Evolutionary conservation across 2,888 invertebrate species (phyloP), one percentile per base, ranked within the genome.

Genomic region (Leptopilina myrica): DNA sequence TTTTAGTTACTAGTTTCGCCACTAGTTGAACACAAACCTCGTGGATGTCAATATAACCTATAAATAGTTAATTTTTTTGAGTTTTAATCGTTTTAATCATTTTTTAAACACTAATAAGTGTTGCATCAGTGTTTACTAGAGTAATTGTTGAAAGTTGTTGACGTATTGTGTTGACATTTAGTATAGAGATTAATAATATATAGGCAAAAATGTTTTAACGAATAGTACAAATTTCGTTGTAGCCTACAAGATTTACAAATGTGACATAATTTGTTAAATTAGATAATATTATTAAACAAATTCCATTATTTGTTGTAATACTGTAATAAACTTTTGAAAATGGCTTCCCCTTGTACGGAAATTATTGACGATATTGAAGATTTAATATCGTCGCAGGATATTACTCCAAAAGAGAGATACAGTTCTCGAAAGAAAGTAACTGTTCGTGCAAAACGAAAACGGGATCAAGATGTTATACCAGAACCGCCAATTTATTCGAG

Each of bases 331-430:
- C 7, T 5, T 33, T 33, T 53, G 12, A n/a, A 78, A 89, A 94
- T 94, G 94, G 92, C 93, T 87, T 92, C 92, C 84, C 93, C 93
- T 80, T 95, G 95, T 89, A 93, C 93, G 86, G 96, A 95, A 92
- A 94, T 94, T 86, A 95, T 97, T 84, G 96, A 95, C 79, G 97
- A 97, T 92, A 97, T 97, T 82, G 97, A 97, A 92, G 97, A 97
- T 93, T 92, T 97, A 86, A 95, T 97, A 92, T 95, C 95, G 40
- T 94, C 96, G 0, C 95, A 96, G 85, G 96, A 96, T 88, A 94
- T 97, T 46, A 95, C 95, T 56, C 96, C 96, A 0, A 96, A 96
- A 88, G 95, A 96, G 86, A 93, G 96, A 84, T 96, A 96, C 86
- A 94, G 95, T 76, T 94, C 94, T 84, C 94, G 95, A 83, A 96